Evolutionary conservation across 2,888 invertebrate species (phyloP), one percentile per base, ranked within the genome.

Genomic region (Phengaris alcon): DNA sequence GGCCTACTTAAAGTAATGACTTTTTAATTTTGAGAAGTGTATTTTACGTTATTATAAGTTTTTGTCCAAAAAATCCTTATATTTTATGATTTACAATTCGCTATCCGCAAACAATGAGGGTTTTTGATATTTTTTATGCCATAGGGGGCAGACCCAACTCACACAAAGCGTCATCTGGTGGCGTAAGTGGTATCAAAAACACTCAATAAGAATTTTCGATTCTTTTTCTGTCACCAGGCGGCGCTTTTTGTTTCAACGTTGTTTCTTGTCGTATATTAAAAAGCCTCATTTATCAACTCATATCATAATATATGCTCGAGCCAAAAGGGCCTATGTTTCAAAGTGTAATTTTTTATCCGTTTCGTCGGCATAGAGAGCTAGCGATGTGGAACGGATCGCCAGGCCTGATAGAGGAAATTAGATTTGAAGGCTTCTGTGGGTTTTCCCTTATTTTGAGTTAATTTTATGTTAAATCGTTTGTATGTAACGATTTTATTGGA

Each of bases 291-390:
- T 64, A 64, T 44, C 35, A 64, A 64, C 35, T 44, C 44, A 64
- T 44, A 6, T 64, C 64, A 64, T 13, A 64, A 12, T 6, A 22
- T 12, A 64, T 44, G 12, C 64, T 44, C 22, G 10, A 59, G 9
- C 10, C 8, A 59, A 59, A 64, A 44, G 13, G 35, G 12, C 64
- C 35, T 64, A 64, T 35, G 64, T 64, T 64, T 64, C 35, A 64
- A 64, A 64, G 35, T 7, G 64, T 10, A 64, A 64, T 64, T 64
- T 64, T 64, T 64, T 64, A 44, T 64, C 64, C 64, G 35, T 44
- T 64, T 64, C 35, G 35, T 64, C 13, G 64, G 64, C 64, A 64
- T 35, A 44, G 35, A 64, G 64, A 44, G 13, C 35, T 35, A 64
- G 35, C 64, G 64, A 35, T 35, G 35, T 44, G 64, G 35, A 64